phyloP scores from a whole-genome alignment of 2,113 vertebrate species.

The Prionailurus bengalensis region DNA sequence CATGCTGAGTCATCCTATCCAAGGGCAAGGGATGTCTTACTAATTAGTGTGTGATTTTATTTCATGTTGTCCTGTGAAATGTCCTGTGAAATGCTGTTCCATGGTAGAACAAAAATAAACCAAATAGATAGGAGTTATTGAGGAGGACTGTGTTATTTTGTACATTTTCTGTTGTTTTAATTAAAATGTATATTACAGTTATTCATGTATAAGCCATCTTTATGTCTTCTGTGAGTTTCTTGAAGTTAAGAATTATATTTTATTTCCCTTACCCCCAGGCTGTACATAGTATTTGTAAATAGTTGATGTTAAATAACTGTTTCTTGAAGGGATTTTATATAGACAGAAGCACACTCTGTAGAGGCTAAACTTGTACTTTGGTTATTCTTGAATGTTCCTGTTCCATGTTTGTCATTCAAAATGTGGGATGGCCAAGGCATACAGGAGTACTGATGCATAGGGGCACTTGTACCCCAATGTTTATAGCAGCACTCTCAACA shows the following conservation, averaged over 20 bases:
- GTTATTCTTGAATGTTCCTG: neutral
- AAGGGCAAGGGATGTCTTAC: conserved; percentile 14
- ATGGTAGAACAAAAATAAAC: conserved; percentile 12
- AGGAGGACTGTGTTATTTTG: conserved; percentile 33
- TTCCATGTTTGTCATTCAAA: neutral
- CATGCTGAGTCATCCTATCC: neutral
- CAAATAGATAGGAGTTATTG: conserved; percentile 19
- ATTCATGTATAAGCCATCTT: neutral
- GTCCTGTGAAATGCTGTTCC: neutral
- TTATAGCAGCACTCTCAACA: too few species aligned
- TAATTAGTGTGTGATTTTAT: neutral
- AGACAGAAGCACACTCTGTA: neutral
- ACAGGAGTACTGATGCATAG: too few species aligned
- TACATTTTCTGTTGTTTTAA: conserved; percentile 11
- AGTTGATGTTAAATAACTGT: neutral
- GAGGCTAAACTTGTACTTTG: neutral
- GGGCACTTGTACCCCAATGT: too few species aligned
- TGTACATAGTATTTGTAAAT: neutral
- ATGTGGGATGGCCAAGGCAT: neutral
- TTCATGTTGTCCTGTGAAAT: neutral
- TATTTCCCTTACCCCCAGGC: neutral
- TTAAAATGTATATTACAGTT: neutral
- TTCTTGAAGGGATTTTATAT: conserved; percentile 14
- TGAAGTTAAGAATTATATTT: conserved; percentile 39
- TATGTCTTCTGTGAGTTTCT: neutral